Conservation (phyloP, 2,113 vertebrate genomes). For the Pangasianodon gigas region DNA sequence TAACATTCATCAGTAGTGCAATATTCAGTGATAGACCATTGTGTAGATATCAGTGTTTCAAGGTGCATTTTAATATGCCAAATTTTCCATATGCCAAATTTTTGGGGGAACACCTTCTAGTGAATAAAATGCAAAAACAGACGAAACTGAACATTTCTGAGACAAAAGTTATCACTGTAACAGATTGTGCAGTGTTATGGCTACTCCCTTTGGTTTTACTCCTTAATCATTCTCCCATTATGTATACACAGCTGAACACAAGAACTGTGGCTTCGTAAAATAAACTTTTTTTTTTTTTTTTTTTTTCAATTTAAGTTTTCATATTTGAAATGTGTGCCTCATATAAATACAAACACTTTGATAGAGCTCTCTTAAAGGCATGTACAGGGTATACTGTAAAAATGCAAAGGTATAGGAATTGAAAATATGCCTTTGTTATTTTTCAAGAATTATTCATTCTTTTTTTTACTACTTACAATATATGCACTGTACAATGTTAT, state of each 20-base stretch:
- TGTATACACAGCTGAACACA: neutral
- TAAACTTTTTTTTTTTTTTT: neutral
- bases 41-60: neutral
- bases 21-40: neutral
- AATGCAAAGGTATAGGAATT: constrained; percentile 70
- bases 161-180: neutral
- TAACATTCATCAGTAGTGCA: constrained; percentile 31
- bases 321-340: constrained; percentile 54
- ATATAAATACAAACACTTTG: constrained; percentile 32
- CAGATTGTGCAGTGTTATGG: neutral
- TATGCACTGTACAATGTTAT: neutral
- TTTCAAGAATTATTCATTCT: constrained; percentile 55
- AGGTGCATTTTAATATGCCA: neutral
- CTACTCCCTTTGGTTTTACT: constrained; percentile 14
- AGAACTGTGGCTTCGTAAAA: neutral
- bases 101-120: neutral
- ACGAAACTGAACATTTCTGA: neutral
- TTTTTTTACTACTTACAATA: constrained; percentile 52
- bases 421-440: constrained; percentile 67
- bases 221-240: neutral
- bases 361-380: constrained; percentile 69
- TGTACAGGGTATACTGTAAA: constrained; percentile 68
- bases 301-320: constrained; percentile 2
- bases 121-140: neutral
- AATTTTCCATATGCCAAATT: neutral